Percentiles rank a stretch among this genome's conserved stretches.
Conservation (phyloP, 2,797 vertebrate species). For the Myripristis murdjan region DNA sequence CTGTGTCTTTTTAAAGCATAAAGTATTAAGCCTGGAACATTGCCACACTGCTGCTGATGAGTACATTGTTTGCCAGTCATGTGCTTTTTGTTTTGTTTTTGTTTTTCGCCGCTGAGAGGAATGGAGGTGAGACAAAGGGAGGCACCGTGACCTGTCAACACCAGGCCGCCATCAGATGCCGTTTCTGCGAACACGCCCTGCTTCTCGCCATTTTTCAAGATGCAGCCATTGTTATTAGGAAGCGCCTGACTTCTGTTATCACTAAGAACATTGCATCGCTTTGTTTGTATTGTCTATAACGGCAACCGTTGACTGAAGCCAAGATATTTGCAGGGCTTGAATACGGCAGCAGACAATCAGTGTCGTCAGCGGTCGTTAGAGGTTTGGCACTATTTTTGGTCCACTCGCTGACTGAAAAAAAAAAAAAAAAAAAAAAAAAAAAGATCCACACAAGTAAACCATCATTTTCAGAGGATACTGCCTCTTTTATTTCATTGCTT, state of each 20-base stretch:
- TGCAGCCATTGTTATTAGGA: neutral
- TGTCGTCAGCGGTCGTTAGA: neutral
- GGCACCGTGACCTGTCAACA: neutral
- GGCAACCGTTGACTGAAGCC: neutral
- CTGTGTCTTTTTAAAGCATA: neutral
- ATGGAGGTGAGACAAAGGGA: neutral
- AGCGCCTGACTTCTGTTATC: neutral
- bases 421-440: no score
- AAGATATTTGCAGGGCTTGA: neutral
- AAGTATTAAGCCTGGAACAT: neutral
- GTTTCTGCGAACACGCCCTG: neutral
- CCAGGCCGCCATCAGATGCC: neutral
- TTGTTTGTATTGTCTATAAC: slow-evolving; percentile 20
- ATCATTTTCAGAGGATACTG: no score
- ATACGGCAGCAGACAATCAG: neutral
- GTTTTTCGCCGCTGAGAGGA: neutral
- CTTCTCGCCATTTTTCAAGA: neutral
- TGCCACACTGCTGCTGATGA: neutral
- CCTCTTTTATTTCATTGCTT: no score
- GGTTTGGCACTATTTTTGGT: neutral
- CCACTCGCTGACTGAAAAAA: neutral
- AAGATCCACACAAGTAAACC: no score
- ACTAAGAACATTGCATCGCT: no score
- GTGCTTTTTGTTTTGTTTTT: neutral
- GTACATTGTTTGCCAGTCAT: no score